Evolutionary conservation across 1,140 invertebrate species (phyloP), one percentile per base, ranked within the genome.

Genomic region (Drosophila yakuba): DNA sequence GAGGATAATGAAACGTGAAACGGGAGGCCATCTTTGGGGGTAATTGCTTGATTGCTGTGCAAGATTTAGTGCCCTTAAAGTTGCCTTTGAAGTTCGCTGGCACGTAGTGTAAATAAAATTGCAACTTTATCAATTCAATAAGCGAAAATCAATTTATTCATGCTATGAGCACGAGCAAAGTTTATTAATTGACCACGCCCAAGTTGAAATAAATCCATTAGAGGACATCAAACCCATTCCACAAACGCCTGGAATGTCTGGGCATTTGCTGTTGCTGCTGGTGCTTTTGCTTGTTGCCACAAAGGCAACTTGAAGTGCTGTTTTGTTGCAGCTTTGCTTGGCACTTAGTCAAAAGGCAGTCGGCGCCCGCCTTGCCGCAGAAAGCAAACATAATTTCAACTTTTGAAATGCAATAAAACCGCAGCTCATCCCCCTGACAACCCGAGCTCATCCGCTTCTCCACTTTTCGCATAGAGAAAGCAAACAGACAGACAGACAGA

Each of bases 341-440:
- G 58, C 75, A 84, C 80, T 76, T 84, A 55, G 73, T 71, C 72
- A 80, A 76, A 78, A 80, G 74, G 68, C 74, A 57, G 55, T 50
- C 69, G 64, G 58, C 52, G 55, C 44, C 66, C 58, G 47, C 52
- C 48, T 69, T 81, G 78, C 78, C 80, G 72, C 79, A 78, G 57
- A 82, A 79, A 71, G 80, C 80, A 83, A 85, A 84, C 66, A 84
- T 80, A 84, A 83, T 84, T 84, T 83, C 71, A 74, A 79, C 80
- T 79, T 83, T 74, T 83, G 63, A 51, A 75, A 74, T 67, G 77
- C 69, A 80, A 80, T 74, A 80, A 80, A 80, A 64, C 78, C 66
- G 28, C 78, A 81, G 56, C 73, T 59, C 66, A 55, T 69, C 58
- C 74, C 59, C 41, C 47, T 15, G 48, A 47, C 51, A 48, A 43